Percentiles rank a stretch among this genome's conserved stretches.
phyloP scores from a whole-genome alignment of 2,888 invertebrate genomes.

The Brassicogethes aeneus region DNA sequence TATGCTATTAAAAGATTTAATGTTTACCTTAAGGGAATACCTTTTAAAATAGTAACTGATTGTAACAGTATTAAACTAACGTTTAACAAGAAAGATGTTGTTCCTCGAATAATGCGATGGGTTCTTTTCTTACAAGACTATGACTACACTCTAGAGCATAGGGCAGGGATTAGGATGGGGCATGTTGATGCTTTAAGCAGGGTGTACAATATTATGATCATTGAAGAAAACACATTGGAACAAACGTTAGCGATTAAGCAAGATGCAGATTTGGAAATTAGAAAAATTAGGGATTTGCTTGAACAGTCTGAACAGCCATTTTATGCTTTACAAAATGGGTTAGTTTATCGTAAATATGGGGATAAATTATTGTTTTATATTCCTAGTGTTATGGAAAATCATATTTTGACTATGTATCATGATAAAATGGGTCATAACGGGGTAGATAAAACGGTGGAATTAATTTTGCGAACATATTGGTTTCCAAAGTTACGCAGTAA shows the following conservation, averaged over 20 bases:
- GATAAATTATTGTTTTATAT: conserved; percentile 1
- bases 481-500: too few relatives aligned
- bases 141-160: neutral
- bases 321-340: neutral
- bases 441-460: too few relatives aligned
- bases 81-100: neutral
- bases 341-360: neutral
- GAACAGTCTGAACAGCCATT: neutral
- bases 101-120: neutral
- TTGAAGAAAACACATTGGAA: conserved; percentile 2
- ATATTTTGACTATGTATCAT: too few relatives aligned
- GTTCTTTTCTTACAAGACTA: neutral
- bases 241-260: conserved; percentile 1
- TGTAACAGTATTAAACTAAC: neutral
- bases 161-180: neutral
- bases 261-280: neutral
- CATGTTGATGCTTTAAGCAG: conserved; percentile 4
- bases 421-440: too few relatives aligned
- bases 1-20: neutral
- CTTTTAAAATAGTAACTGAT: neutral
- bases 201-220: neutral
- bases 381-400: neutral
- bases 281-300: neutral
- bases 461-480: too few relatives aligned
- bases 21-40: neutral